These are phyloP conservation scores for Dipus sagitta DNA, from an alignment of 2,797 vertebrate genomes.

Conservation along the genomic window DNA sequence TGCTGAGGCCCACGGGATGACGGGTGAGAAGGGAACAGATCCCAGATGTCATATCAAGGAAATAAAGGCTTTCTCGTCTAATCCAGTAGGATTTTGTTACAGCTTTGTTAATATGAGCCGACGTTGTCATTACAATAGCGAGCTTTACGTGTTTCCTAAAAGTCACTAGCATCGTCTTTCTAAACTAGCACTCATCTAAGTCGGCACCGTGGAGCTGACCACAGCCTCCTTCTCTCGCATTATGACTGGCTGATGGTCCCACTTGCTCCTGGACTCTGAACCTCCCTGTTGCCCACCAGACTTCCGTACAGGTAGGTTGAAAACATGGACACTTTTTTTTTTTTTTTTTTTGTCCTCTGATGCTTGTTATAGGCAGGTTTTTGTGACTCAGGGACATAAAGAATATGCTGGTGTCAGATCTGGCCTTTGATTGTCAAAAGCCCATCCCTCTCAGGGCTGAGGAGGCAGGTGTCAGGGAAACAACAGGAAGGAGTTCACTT, in stretches of 20 bases:
- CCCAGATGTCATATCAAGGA: neutral
- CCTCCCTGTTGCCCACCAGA: neutral
- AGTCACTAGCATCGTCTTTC: neutral
- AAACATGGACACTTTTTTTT: too few relatives aligned
- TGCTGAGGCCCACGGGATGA: too few relatives aligned
- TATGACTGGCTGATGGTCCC: neutral
- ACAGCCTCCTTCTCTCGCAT: neutral
- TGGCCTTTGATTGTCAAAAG: neutral
- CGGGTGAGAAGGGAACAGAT: neutral
- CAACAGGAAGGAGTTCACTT: neutral
- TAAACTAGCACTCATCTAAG: too few relatives aligned
- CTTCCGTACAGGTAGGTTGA: neutral
- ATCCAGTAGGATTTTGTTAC: too few relatives aligned
- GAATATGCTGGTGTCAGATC: neutral
- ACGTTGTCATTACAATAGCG: neutral
- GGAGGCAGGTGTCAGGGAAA: too few relatives aligned
- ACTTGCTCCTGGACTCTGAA: too few relatives aligned
- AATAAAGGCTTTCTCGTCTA: neutral
- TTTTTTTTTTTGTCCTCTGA: too few relatives aligned
- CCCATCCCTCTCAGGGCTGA: neutral
- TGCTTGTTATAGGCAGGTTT: too few relatives aligned
- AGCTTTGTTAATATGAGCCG: neutral
- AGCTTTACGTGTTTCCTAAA: neutral
- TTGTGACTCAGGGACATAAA: neutral
- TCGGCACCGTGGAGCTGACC: neutral